These are phyloP conservation scores for Eupithecia pulchellata DNA, from an alignment of 2,888 invertebrate species.

Conservation along the genomic window DNA sequence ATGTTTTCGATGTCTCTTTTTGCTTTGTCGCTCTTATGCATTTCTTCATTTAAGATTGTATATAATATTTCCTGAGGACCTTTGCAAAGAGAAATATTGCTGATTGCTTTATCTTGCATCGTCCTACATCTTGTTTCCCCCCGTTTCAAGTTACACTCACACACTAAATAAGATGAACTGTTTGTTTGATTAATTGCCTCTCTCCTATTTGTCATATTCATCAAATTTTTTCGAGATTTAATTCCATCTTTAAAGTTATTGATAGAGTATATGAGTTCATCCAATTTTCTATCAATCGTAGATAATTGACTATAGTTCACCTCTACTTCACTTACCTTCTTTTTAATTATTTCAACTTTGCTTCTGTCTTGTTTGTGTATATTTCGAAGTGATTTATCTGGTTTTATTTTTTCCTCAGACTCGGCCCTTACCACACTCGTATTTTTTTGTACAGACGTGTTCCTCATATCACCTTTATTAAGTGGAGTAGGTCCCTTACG, in stretches of 20 bases:
- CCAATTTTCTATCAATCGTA: slow-evolving; percentile 65
- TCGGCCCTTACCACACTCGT: slow-evolving; percentile 17
- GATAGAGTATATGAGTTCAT: slow-evolving; percentile 60
- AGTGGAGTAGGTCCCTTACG: neutral
- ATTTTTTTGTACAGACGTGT: slow-evolving; percentile 39
- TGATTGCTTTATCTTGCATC: slow-evolving; percentile 43
- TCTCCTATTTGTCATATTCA: neutral
- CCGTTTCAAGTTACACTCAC: neutral
- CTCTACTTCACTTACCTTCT: slow-evolving; percentile 41
- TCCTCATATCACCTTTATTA: slow-evolving; percentile 12
- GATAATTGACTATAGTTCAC: slow-evolving; percentile 48
- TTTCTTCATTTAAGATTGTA: slow-evolving; percentile 56
- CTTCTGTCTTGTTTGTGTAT: slow-evolving; percentile 44
- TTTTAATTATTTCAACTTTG: slow-evolving; percentile 49
- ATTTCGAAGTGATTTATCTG: slow-evolving; percentile 43
- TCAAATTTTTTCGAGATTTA: slow-evolving; percentile 43
- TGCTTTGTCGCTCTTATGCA: slow-evolving; percentile 58
- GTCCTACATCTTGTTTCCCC: slow-evolving; percentile 46
- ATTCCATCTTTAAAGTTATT: slow-evolving; percentile 61
- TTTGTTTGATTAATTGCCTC: neutral
- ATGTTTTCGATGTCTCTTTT: slow-evolving; percentile 59
- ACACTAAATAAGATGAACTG: neutral
- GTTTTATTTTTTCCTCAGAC: neutral
- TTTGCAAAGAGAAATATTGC: slow-evolving; percentile 36
- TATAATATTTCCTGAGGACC: slow-evolving; percentile 44